Evolutionary conservation across 2,888 invertebrate species (phyloP).

Genomic region (Epinotia brunnichana): DNA sequence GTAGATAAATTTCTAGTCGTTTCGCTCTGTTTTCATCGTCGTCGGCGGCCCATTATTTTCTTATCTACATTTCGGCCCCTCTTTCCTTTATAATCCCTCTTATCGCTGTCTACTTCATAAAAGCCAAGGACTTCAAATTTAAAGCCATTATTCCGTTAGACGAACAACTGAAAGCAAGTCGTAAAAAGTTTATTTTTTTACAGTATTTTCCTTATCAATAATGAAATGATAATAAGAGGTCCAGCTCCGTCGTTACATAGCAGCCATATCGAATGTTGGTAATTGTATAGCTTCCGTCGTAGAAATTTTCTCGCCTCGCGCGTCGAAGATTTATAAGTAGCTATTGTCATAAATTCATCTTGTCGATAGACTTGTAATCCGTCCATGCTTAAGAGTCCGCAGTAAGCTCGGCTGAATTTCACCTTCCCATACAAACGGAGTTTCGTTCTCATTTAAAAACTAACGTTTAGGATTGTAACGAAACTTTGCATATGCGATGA

Average conservation of each 20-base stretch:
- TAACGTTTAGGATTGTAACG: no score
- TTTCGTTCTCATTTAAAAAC: no score
- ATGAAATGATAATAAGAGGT: conserved; percentile 52
- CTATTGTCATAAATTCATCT: no score
- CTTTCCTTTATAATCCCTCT: conserved; percentile 73
- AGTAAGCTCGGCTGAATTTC: no score
- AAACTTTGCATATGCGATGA: no score
- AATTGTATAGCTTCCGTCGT: not conserved
- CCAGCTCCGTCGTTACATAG: conserved; percentile 8
- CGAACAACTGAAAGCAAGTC: conserved; percentile 64
- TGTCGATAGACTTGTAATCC: not conserved
- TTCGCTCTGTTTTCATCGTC: conserved; percentile 67
- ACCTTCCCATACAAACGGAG: no score
- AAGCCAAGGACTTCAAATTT: conserved; percentile 71
- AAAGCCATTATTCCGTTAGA: conserved; percentile 69
- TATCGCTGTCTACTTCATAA: conserved; percentile 75
- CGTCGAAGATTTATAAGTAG: not conserved
- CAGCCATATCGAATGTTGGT: conserved; percentile 6
- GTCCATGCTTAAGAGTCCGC: not conserved
- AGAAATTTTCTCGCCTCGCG: not conserved
- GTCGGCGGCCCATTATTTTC: conserved; percentile 69
- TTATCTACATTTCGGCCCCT: conserved; percentile 73
- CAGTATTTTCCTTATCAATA: conserved; percentile 58
- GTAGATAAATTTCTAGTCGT: conserved; percentile 58
- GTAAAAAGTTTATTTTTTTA: conserved; percentile 63